Base-by-base conservation (phyloP, 2,113 vertebrate genomes). In the Eublepharis macularius region DNA sequence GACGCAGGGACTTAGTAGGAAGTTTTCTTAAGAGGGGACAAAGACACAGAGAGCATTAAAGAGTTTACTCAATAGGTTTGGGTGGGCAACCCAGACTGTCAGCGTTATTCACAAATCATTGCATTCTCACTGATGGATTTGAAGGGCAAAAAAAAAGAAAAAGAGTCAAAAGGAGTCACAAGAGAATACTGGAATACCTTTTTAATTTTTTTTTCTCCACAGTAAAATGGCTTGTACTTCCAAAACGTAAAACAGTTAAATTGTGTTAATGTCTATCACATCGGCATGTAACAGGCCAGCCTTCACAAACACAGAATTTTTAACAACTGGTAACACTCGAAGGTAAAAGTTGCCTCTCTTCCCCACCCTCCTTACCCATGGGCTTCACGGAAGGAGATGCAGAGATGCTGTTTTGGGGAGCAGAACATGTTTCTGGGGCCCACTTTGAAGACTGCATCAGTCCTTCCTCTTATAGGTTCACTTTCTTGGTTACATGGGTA, bases 171-270 rank as follows among this genome's bases (percentile, higher is more conserved):
- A 91, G 11, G 86, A 96, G 82, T 90, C 94, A 36, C 34, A 66
- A 34, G 91, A 87, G 80, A 83, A 92, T 90, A 90, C 54, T 83
- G 92, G 96, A 92, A 96, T 94, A 92, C 13, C 85, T 13, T 14
- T 96, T 96, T 96, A 95, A 95, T 95, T 94, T 57, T 88, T 92
- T 63, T 86, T 74, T 47, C 39, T 47, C 74, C 54, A 92, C 94
- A 93, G 89, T 92, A 96, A 96, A 96, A 96, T 96, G 96, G 96
- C 96, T 97, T 96, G 93, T 96, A 94, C 95, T 97, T 96, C 96
- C 96, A 96, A 95, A 96, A 79, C 93, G 93, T 96, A 95, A 92
- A 94, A 96, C 85, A 94, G 94, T 94, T 95, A 95, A 93, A 94
- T 94, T 87, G 90, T 86, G 87, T 92, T 93, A 92, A 88, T 89